Conservation (phyloP, 2,113 vertebrate genomes). For the Perccottus glenii region DNA sequence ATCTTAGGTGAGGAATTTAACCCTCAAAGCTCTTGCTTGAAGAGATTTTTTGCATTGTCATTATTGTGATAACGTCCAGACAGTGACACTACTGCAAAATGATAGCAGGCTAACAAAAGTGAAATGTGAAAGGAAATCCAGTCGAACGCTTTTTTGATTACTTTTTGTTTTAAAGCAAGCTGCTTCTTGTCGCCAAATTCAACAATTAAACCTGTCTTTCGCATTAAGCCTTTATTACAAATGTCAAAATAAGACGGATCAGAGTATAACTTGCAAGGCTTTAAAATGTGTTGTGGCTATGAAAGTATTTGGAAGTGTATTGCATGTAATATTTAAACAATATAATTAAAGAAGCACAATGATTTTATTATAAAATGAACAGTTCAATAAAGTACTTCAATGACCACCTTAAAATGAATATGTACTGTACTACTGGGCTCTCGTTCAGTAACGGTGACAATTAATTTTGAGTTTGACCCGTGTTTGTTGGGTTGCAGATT, state of each 20-base stretch:
- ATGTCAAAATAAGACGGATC: no score
- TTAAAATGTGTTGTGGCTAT: no score
- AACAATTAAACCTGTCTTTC: no score
- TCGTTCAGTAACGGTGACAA: not conserved
- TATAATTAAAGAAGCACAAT: no score
- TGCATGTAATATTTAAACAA: no score
- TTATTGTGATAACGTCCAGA: conserved; percentile 38
- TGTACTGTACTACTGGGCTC: no score
- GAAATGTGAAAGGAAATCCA: not conserved
- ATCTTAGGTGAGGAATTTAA: no score
- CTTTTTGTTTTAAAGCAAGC: not conserved
- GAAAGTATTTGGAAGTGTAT: no score
- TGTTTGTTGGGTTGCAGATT: conserved; percentile 73
- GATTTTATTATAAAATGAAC: no score
- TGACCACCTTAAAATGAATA: no score
- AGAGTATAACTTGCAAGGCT: no score
- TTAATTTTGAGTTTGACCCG: not conserved
- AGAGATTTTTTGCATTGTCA: conserved; percentile 60
- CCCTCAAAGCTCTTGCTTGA: not conserved
- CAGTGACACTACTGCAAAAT: conserved; percentile 20
- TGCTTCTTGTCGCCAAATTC: not conserved
- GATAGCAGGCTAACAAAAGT: not conserved
- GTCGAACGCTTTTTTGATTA: not conserved
- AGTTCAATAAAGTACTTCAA: no score
- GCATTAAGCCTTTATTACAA: not conserved